Evolutionary conservation across 2,888 invertebrate genomes (phyloP), one percentile per base, ranked within the genome.

Genomic region (Troilus luridus): DNA sequence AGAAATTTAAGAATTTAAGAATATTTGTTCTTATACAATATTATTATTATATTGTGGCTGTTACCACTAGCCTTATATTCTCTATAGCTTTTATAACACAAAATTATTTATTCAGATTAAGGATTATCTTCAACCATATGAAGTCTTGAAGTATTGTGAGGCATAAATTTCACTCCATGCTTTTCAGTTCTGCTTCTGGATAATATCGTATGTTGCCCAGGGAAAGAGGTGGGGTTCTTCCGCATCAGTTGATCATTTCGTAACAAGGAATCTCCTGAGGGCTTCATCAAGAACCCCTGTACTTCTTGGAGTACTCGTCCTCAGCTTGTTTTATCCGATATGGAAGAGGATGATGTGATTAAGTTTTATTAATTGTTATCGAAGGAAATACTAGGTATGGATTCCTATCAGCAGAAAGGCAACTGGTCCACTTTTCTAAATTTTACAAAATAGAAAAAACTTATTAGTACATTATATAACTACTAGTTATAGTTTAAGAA

Each of bases 191-290:
- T 41, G 72, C 41, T 77, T 77, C 72, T 41, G 17, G 72, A 77
- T 77, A 77, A 77, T 77, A 14, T 77, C 27, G 72, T 27, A 77
- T 77, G 72, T 77, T 77, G 27, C 72, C 72, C 72, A 77, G 27
- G 19, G 41, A 41, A 41, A 41, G 41, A 41, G 41, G 5, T 41
- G 5, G 41, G 72, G 72, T 6, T 77, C 72, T 77, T 77, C 72
- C 72, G 72, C 72, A 77, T 77, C 72, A 41, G 72, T 21, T 77
- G 72, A 77, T 77, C 17, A 77, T 77, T 77, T 41, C 17, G 72
- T 77, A 77, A 77, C 72, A 77, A 77, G 72, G 72, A 77, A 77
- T 77, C 72, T 77, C 72, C 72, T 77, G 72, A 77, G 72, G 72
- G 72, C 72, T 77, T 77, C 72, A 77, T 77, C 72, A 77, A 19